Evolutionary conservation across 2,888 invertebrate genomes (phyloP).

Genomic region (Brachypalpus laphriformis): DNA sequence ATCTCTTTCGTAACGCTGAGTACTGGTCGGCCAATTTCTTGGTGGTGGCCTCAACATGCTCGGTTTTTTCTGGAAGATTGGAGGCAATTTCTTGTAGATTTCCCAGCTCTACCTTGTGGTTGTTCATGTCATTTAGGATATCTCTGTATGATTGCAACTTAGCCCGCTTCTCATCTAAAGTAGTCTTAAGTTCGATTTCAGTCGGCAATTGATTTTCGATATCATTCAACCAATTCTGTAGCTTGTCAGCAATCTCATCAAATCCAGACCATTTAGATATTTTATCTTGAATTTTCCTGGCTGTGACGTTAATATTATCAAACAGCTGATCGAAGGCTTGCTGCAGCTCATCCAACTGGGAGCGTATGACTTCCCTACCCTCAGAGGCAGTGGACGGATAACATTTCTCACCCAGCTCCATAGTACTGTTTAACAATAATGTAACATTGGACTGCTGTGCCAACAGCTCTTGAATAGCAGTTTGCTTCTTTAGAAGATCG

Average conservation of each 20-base stretch:
- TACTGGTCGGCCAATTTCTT: constrained; percentile 89
- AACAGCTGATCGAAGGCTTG: constrained; percentile 91
- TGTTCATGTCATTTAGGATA: constrained; percentile 91
- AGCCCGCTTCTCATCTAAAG: constrained; percentile 94
- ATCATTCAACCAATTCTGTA: constrained; percentile 90
- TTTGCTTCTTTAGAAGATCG: constrained; percentile 88
- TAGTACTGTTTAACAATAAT: constrained; percentile 90
- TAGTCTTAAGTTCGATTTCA: constrained; percentile 92
- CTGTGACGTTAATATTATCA: constrained; percentile 90
- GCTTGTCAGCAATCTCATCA: constrained; percentile 91
- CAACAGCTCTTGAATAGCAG: constrained; percentile 88
- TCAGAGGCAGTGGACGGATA: constrained; percentile 93
- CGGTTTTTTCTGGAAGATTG: constrained; percentile 90
- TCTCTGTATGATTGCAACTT: constrained; percentile 93
- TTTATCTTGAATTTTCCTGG: constrained; percentile 92
- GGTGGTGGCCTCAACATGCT: constrained; percentile 89
- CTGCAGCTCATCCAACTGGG: constrained; percentile 92
- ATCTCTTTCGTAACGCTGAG: constrained; percentile 87
- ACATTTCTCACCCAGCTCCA: constrained; percentile 94
- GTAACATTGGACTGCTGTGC: constrained; percentile 90
- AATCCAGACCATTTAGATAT: constrained; percentile 94
- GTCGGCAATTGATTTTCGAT: constrained; percentile 90
- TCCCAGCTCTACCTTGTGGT: constrained; percentile 93
- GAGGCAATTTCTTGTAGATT: constrained; percentile 92
- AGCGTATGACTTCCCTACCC: constrained; percentile 92